Base-by-base conservation (phyloP, 2,888 invertebrate species). In the Bibio marci region DNA sequence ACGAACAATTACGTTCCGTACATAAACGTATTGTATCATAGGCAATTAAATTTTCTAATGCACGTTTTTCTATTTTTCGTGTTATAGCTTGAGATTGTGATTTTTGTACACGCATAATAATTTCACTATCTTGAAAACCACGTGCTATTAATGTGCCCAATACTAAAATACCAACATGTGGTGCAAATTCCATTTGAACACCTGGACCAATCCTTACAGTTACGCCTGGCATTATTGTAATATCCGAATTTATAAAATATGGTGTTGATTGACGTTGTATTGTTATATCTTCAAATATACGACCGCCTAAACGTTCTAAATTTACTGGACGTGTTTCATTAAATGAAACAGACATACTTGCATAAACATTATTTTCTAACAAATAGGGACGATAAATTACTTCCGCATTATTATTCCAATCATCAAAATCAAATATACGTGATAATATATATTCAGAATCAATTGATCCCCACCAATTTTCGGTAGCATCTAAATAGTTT, bases 351-450 rank as follows among this genome's bases (percentile, higher is more conserved):
- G 86, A 86, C 22, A 81, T 66, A 48, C 82, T 83, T 0, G 81
- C 70, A 45, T 81, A 79, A 50, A 85, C 73, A 36, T 71, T 68
- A 46, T 86, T 78, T 53, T 78, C 78, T 0, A 80, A 70, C 41
- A 94, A 69, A 58, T 77, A 97, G 0, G 97, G 98, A 39, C 79
- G 71, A 58, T 81, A 98, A 12, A 79, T 71, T 0, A 94, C 95
- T 38, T 94, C 75, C 0, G 94, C 94, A 57, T 90, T 92, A 59
- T 91, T 88, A 57, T 98, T 98, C 97, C 98, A 98, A 57, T 97
- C 95, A 57, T 98, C 94, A 60, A 98, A 95, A 62, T 97, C 97
- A 56, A 97, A 95, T 51, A 97, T 92, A 53, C 76, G 71, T 37
- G 73, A 69, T 48, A 76, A 74, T 39, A 98, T 97, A 40, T 70